Base-by-base conservation (phyloP, 2,797 vertebrate genomes). In the Lagocephalus sceleratus region DNA sequence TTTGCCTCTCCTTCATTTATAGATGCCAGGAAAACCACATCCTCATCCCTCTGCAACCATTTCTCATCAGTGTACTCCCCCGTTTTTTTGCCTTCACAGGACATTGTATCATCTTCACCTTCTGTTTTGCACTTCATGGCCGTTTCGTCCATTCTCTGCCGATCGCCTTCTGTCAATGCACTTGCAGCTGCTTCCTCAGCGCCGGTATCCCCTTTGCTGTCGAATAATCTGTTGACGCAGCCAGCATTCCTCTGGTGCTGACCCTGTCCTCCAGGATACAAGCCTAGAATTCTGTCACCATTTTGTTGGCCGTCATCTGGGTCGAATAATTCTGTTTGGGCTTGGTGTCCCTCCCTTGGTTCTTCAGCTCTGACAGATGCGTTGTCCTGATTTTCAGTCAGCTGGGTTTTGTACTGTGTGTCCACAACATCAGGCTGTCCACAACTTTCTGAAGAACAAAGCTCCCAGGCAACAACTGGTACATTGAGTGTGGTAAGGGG, bases 381-480 rank as follows among this genome's bases (percentile, higher is more conserved):
- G 59, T 47, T 39, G 16, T 25, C 26, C 15, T 63, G 57, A 16
- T 20, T 11, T 16, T 8, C 38, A 59, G 20, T 46, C 20, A 32
- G 43, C 21, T 62, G 58, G 12, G 17, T 39, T 55, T 51, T 7
- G 25, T 21, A 5, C 43, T 8, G 51, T 2, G 14, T 0, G 14
- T 5, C 41, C 46, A 73, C 67, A 29, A 66, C 48, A 4, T 46
- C 54, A 1, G 49, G 35, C 5, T 9, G 23, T 3, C 51, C 39
- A 14, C 63, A 2, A 0, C 26, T 20, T 0, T 81, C 59, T 56
- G 63, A 43, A 23, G 54, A 47, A 53, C 52, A 25, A 16, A 5
- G 8, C 2, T 82, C 71, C 77, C 76, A 77, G 20, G 47, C 23
- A 40, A 80, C 71, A 29, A 45, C 5, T 2, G 66, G 0, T 0